Evolutionary conservation across 2,113 vertebrate species (phyloP), one percentile per base, ranked within the genome.

Genomic region (Dascyllus trimaculatus): DNA sequence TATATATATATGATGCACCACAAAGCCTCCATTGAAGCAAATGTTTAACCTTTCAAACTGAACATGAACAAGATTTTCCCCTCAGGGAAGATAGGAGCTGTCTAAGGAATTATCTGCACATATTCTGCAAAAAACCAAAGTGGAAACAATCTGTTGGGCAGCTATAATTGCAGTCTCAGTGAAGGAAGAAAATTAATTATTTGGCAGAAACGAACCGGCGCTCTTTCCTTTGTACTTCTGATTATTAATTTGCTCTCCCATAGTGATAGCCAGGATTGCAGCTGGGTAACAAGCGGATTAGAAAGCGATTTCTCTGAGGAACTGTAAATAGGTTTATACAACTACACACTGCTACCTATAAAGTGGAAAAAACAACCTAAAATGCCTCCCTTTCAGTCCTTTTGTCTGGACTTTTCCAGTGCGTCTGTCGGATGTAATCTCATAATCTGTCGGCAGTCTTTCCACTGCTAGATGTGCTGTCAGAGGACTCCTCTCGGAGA

Each of bases 161-260:
- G 77, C 52, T 78, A 66, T 85, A 82, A 89, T 82, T 85, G 65
- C 75, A 74, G 85, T 85, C 69, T 88, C 53, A 45, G 71, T 78
- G 61, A 85, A 81, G 71, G 57, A 74, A 74, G 70, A 80, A 87
- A 88, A 90, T 80, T 74, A 80, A 92, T 90, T 85, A 88, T 87
- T 88, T 84, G 78, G 58, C 78, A 88, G 61, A 85, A 89, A 74
- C 3, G 38, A 89, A 75, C 52, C 32, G 1, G 24, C 77, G 53
- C 58, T 75, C 70, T 77, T 73, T 87, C 78, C 88, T 89, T 91
- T 91, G 81, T 88, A 82, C 75, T 25, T 73, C 40, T 76, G 78
- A 87, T 90, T 82, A 92, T 85, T 90, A 80, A 91, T 90, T 88
- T 84, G 71, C 73, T 71, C 46, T 80, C 67, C 75, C 68, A 56